A percentile compares a stretch with the other conserved stretches of the same genome.
Evolutionary conservation across 2,888 invertebrate species (phyloP).

Genomic region (Glyphotaelius pellucidus): DNA sequence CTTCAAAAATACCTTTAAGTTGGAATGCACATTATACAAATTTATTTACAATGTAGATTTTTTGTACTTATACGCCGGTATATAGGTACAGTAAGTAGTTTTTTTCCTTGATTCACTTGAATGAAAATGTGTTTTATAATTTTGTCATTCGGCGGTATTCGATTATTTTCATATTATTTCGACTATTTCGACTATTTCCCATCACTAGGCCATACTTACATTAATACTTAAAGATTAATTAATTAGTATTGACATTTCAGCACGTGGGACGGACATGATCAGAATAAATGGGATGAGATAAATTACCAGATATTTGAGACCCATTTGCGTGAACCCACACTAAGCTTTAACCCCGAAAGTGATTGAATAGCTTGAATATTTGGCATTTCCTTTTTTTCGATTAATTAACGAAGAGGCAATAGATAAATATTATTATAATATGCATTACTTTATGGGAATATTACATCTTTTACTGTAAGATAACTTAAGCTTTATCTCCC

Average conservation of each 20-base stretch:
- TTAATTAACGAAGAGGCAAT: neutral
- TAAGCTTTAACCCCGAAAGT: neutral
- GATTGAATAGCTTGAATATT: neutral
- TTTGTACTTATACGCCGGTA: no score
- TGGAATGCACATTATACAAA: no score
- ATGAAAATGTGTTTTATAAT: no score
- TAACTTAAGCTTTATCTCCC: neutral
- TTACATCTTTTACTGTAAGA: no score
- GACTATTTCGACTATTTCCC: neutral
- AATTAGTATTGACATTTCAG: neutral
- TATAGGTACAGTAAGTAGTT: no score
- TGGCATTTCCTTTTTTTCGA: neutral
- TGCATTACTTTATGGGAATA: neutral
- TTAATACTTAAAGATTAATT: neutral
- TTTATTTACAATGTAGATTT: no score
- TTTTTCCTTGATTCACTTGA: no score
- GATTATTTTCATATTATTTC: neutral
- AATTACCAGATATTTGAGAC: neutral
- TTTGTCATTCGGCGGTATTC: neutral
- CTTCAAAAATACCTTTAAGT: no score
- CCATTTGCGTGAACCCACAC: neutral
- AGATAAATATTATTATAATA: neutral
- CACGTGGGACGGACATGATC: constrained; percentile 2
- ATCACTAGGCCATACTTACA: neutral
- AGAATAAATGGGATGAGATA: neutral